Base-by-base conservation (phyloP, 2,888 invertebrate genomes). In the Nymphalis polychloros region DNA sequence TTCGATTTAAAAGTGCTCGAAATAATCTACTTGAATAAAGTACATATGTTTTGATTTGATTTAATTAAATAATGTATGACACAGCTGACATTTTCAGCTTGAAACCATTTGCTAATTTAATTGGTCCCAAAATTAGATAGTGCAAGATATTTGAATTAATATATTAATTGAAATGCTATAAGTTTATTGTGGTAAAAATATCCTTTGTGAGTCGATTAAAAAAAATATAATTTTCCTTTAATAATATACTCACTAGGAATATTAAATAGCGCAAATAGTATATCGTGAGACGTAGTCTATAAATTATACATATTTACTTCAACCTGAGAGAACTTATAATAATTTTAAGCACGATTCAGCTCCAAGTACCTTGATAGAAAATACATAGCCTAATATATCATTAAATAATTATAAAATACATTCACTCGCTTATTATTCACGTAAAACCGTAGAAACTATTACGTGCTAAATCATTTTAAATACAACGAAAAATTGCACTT, bases 361-460 rank as follows among this genome's bases (percentile, higher is more conserved):
- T 57, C n/a, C n/a, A 57, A 57, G 55, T 57, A 41, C 35, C 35
- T 57, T 8, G 35, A 57, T 57, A 57, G 57, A 67, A 67, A 67
- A 63, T 52, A 50, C 41, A 52, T 52, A 63, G 27, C 52, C 52
- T 41, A 41, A 41, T 63, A 41, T 55, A 62, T 23, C 47, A 55
- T 49, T 55, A 55, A 49, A 13, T 66, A 66, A 65, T 65, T 59
- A 16, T 31, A 61, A 61, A 66, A 66, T 52, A 49, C 50, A 63
- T 67, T 67, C 27, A 47, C 57, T 64, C 46, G 20, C 46, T 57
- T 57, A 53, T 49, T 52, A 65, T 68, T 66, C 66, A 66, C 63
- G 63, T 57, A 57, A 63, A 68, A 64, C 52, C 57, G 17, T 52
- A 66, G 57, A 68, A 71, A 64, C 23, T 57, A 48, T 50, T 66